Evolutionary conservation across 2,113 vertebrate genomes (phyloP).

Genomic region (Chaenogobius annularis): DNA sequence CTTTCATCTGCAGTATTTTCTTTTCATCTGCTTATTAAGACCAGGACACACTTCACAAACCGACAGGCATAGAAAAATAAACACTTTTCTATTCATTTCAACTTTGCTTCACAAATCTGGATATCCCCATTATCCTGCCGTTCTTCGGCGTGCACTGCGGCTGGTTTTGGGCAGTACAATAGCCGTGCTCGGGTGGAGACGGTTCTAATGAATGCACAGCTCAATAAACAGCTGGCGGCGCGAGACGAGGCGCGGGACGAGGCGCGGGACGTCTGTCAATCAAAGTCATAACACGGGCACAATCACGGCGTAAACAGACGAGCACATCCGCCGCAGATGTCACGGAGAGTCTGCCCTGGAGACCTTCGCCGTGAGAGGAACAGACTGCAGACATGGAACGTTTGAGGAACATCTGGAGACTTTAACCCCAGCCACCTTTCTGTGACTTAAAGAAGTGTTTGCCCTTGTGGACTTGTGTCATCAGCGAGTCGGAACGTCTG

Average conservation of each 20-base stretch:
- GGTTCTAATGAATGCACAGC: not conserved
- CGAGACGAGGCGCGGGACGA: not conserved
- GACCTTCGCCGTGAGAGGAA: not conserved
- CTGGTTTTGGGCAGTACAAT: not conserved
- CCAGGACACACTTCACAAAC: not conserved
- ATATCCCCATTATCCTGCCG: not conserved
- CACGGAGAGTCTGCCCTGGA: not conserved
- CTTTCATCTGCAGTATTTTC: not conserved
- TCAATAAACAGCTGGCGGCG: constrained; percentile 6
- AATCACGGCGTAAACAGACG: not conserved
- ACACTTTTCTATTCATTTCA: not conserved
- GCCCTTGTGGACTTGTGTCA: not conserved
- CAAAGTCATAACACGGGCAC: not conserved
- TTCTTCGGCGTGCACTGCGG: not conserved
- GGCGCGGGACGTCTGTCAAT: not conserved
- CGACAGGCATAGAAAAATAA: not conserved
- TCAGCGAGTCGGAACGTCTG: not conserved
- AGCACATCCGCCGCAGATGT: not conserved
- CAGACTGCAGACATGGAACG: not conserved
- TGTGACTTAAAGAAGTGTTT: not conserved
- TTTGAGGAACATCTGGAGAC: not conserved
- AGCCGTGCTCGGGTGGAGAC: not conserved
- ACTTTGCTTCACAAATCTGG: not conserved
- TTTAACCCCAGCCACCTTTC: not conserved
- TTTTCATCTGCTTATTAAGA: not conserved